These are phyloP conservation scores for Ips typographus DNA, from an alignment of 1,140 invertebrate genomes.

Conservation along the genomic window DNA sequence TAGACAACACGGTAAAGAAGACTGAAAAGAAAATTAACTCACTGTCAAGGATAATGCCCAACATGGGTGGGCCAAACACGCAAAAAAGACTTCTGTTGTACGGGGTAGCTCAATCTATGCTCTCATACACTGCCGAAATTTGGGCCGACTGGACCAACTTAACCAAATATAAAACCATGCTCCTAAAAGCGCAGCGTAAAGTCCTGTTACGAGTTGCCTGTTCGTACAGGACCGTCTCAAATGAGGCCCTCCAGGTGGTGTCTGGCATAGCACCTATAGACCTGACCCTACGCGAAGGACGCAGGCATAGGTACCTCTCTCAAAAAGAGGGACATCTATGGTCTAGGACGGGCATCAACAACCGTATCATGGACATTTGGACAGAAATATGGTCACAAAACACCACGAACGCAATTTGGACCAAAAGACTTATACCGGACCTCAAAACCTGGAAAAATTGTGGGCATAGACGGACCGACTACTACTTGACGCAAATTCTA, in stretches of 20 bases:
- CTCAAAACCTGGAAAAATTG: background rate
- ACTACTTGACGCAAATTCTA: too few relatives aligned
- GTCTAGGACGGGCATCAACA: background rate
- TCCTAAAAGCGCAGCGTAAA: background rate
- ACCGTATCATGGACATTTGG: background rate
- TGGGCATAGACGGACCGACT: too few relatives aligned
- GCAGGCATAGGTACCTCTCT: background rate
- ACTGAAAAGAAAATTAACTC: slow-evolving; percentile 15
- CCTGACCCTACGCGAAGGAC: background rate
- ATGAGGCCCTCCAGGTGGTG: background rate
- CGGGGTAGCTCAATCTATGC: background rate
- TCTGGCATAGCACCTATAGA: background rate
- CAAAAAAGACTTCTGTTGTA: slow-evolving; percentile 6
- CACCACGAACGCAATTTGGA: slow-evolving; percentile 14
- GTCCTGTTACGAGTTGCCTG: background rate
- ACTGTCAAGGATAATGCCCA: slow-evolving; percentile 24
- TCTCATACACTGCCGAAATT: background rate
- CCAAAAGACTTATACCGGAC: slow-evolving; percentile 25
- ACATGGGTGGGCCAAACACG: slow-evolving; percentile 7
- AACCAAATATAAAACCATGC: background rate
- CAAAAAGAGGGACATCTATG: background rate
- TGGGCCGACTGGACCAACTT: background rate
- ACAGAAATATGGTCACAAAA: slow-evolving; percentile 10
- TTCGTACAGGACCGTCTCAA: background rate
- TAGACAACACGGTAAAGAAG: background rate